Percentiles rank a stretch among this genome's conserved stretches.
phyloP scores from a whole-genome alignment of 2,888 invertebrate genomes.

The Apotomis turbidana region DNA sequence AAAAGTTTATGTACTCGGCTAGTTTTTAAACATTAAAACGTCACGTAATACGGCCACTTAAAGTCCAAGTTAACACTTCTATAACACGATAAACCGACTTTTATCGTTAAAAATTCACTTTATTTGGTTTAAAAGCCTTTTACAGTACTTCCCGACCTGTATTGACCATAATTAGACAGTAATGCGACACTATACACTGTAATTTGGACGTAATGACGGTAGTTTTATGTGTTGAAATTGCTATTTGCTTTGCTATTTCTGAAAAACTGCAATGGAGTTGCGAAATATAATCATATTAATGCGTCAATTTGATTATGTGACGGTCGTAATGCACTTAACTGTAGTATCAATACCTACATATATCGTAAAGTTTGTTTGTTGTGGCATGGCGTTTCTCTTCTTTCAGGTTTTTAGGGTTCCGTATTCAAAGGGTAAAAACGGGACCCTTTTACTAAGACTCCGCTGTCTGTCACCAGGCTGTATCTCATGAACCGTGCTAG shows the following conservation, averaged over 20 bases:
- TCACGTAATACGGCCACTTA: slow-evolving; percentile 29
- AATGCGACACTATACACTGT: slow-evolving; percentile 31
- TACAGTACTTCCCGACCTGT: slow-evolving; percentile 30
- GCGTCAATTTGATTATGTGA: too few relatives aligned
- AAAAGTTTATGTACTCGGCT: not conserved
- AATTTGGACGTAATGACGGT: slow-evolving; percentile 16
- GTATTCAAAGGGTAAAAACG: too few relatives aligned
- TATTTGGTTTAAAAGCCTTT: slow-evolving; percentile 40
- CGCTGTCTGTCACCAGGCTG: too few relatives aligned
- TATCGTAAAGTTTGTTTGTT: too few relatives aligned
- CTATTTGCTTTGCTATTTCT: slow-evolving; percentile 1
- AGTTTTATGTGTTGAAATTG: slow-evolving; percentile 21
- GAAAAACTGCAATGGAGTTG: not conserved
- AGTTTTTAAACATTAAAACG: slow-evolving; percentile 5
- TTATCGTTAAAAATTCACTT: slow-evolving; percentile 33
- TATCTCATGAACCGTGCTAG: too few relatives aligned
- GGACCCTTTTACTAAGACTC: too few relatives aligned
- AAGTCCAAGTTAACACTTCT: slow-evolving; percentile 26
- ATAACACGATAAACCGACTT: slow-evolving; percentile 28
- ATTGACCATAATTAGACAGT: slow-evolving; percentile 38
- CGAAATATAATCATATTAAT: too few relatives aligned
- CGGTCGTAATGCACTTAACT: too few relatives aligned
- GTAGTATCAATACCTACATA: too few relatives aligned
- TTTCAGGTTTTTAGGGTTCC: too few relatives aligned
- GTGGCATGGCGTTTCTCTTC: too few relatives aligned